Evolutionary conservation across 53 echinoderm and acorn worm genomes (phyloP), one percentile per base, ranked within the genome.

Genomic region (Holothuria scabra): DNA sequence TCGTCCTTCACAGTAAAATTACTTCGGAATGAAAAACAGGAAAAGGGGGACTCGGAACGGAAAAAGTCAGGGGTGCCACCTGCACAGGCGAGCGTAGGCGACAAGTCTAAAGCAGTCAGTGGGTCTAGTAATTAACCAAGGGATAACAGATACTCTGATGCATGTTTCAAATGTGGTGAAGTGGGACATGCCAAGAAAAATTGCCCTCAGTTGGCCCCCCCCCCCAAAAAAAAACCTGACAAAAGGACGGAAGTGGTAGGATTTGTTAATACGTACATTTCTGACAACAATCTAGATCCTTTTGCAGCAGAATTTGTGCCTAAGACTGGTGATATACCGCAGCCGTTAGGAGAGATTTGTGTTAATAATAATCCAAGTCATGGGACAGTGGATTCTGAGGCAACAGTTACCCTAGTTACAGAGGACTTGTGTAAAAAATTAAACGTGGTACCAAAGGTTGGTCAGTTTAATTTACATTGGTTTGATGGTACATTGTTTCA

Each of bases 91-190:
- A 70, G 70, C 41, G 3, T 18, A 1, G 52, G 70, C 41, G 65
- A 7, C 0, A 28, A 16, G 28, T 0, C 65, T 24, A 65, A 65
- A 65, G 8, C 62, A 61, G 62, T 0, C 1, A 38, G 70, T n/a
- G 18, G 3, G 3, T 70, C 70, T 38, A 18, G 70, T 35, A 26
- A 31, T 33, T 38, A 41, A 41, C 70, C 11, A 4, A 33, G 70
- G 34, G 5, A 70, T 20, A 70, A 70, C 70, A 70, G 70, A 38
- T 70, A 70, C 70, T 70, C 70, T 38, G 69, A 69, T 69, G 69
- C 35, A 12, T 69, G 69, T 69, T 18, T 19, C 35, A 35, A 35
- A 35, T 35, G 35, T 35, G 35, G 35, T 35, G 35, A 35, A 35
- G 3, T n/a, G 34, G 70, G 70, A 14, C 70, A 70, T n/a, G n/a